Percentiles rank a stretch among this genome's conserved stretches.
These are phyloP conservation scores for Drosophila mojavensis DNA, from an alignment of 1,140 invertebrate genomes.

Conservation along the genomic window DNA sequence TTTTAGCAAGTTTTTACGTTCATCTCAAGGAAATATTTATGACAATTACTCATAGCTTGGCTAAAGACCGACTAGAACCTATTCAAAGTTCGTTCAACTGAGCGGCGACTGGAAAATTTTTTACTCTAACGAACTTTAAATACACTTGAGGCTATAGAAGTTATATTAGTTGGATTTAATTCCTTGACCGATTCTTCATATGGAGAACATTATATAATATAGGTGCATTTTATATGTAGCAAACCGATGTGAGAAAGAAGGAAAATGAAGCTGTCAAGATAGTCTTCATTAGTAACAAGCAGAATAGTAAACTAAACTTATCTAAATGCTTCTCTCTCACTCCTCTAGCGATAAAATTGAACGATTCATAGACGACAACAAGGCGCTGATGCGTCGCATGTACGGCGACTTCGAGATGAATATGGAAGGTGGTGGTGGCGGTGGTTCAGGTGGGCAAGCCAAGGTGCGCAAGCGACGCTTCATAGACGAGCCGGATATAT, in stretches of 20 bases:
- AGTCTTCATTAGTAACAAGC: no score
- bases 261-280: no score
- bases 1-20: neutral
- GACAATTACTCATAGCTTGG: neutral
- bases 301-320: neutral
- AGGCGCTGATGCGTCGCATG: slow-evolving; percentile 96
- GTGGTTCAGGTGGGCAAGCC: slow-evolving; percentile 70
- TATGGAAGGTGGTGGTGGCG: slow-evolving; percentile 84
- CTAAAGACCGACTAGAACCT: neutral
- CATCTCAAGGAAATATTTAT: neutral
- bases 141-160: no score
- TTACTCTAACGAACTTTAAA: no score
- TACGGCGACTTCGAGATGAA: slow-evolving; percentile 92
- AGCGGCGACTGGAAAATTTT: neutral
- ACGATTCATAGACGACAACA: slow-evolving; percentile 96
- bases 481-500: slow-evolving; percentile 85
- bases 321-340: neutral
- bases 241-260: no score
- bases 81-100: slow-evolving; percentile 1
- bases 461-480: slow-evolving; percentile 85
- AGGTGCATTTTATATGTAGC: no score
- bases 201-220: no score
- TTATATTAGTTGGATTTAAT: neutral
- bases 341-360: slow-evolving; percentile 92
- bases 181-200: no score